Evolutionary conservation across 2,113 vertebrate species (phyloP), one percentile per base, ranked within the genome.

Genomic region (Notarius quadriscutis): DNA sequence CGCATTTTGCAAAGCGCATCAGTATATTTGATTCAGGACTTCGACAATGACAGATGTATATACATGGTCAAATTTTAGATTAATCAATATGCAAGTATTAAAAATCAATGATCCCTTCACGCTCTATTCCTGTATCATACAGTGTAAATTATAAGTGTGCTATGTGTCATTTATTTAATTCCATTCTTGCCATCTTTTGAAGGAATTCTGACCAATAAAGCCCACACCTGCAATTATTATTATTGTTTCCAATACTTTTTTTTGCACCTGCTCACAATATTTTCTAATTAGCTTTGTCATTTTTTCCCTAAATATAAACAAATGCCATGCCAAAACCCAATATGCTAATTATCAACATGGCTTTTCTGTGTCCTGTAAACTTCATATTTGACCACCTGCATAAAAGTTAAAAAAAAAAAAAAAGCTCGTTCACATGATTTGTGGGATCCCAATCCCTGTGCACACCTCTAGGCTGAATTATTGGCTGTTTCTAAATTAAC

Each of bases 1-100:
- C 50, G 83, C 20, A 86, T 86, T 89, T 85, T 62, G 8, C 11
- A 77, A 77, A 62, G 18, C 12, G 4, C 4, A 8, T 50, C 20
- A 63, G 4, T 22, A 15, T 57, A 84, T 57, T 53, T 83, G 12
- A 50, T n/a, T 85, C 20, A 85, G 62, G 41, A 63, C 22, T 63
- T 81, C 41, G 25, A 17, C n/a, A 53, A 50, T 63, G 63, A 75
- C 11, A 81, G 7, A 50, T 65, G 62, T 75, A 75, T 10, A 10
- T 53, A 77, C 22, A 51, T 51, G 4, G 20, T 83, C 57, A 62
- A 62, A 4, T 27, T 27, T 27, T 55, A 53, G 4, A 75, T 51
- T 11, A 1, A 20, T 18, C 30, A 20, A 48, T 74, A 74, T 1
- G 4, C 2, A 41, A 41, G 34, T 7, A 7, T 27, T 67, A 67